Base-by-base conservation (phyloP, 2,797 vertebrate genomes). In the Phyllotis vaccarum region DNA sequence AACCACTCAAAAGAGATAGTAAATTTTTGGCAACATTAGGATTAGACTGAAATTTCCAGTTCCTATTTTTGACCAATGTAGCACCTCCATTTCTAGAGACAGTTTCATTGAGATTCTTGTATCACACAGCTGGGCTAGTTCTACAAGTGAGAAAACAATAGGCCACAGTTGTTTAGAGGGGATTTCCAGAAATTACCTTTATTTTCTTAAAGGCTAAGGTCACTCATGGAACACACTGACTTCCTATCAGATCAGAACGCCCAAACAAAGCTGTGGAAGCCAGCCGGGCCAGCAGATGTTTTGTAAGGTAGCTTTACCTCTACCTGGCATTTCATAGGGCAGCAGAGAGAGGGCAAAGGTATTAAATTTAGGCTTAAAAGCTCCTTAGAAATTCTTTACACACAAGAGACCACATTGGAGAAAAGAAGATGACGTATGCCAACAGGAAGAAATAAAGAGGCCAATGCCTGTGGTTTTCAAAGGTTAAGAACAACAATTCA, bases 391-490 rank as follows among this genome's bases (percentile, higher is more conserved):
- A 98, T 98, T 97, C 95, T 97, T 97, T 97, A 60, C 74, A 95
- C 94, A 95, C 81, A 96, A 86, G 93, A 96, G 90, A 92, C 95
- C 93, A 92, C 85, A 75, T 81, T 95, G 92, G 95, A 97, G 94
- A 94, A 94, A 91, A 97, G 94, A 93, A 81, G 89, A 95, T 95
- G 95, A 85, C 83, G 94, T 56, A 54, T 97, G 97, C 97, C 97
- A 98, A 97, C 16, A 95, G 96, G 91, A 97, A 98, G 92, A 97
- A 97, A 95, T 85, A 97, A 86, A 95, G 96, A 96, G 86, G 82
- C 92, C 94, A 96, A 97, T 97, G 82, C 97, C 93, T 98, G 97
- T 97, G 97, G 96, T 97, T 98, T 98, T 93, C 94, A 97, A 96
- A 98, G 91, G 96, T 97, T 97, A 96, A 52, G 83, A 86, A 96